Evolutionary conservation across 1,140 invertebrate species (phyloP), one percentile per base, ranked within the genome.

Genomic region (Pseudomyrmex pallidus): DNA sequence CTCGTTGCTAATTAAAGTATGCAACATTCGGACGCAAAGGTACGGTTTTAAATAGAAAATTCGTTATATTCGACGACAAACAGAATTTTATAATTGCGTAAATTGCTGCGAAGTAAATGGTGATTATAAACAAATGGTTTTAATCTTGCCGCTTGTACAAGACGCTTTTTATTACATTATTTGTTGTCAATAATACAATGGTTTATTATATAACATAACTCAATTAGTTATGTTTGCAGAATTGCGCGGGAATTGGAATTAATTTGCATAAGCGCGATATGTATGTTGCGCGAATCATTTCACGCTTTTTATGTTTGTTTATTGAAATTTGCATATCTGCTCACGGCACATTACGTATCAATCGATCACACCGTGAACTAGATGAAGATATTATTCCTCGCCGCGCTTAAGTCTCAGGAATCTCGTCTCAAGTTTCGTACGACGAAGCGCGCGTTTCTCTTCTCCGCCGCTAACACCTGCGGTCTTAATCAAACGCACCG

Each of bases 401-500:
- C 44, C 46, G 17, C 20, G 15, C 1, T 10, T 9, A 5, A 35
- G 72, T 1, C 56, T 13, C n/a, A 12, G 62, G 1, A 50, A 67
- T 77, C n/a, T 22, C 54, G 46, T 50, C 72, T 35, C 59, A 50
- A 46, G 20, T 59, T 80, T 70, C 66, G 20, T 10, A 25, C 13
- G 25, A 15, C 66, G 22, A n/a, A n/a, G n/a, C 25, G 46, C n/a
- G 61, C 48, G 15, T 15, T 20, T 22, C 48, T 44, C 74, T 48
- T 44, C 74, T 48, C 4, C n/a, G n/a, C 20, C n/a, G 52, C 72
- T 35, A 61, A 80, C 76, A 72, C 76, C 76, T 80, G 76, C 15
- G 50, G 15, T 74, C 74, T 61, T 84, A 70, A 85, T 76, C 35
- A 64, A 50, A 74, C 62, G 54, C 54, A n/a, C 7, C 44, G 25